A percentile compares a stretch with the other conserved stretches of the same genome.
These are phyloP conservation scores for Rhabdophis nuchalis DNA, from an alignment of 2,797 vertebrate species.

Conservation along the genomic window DNA sequence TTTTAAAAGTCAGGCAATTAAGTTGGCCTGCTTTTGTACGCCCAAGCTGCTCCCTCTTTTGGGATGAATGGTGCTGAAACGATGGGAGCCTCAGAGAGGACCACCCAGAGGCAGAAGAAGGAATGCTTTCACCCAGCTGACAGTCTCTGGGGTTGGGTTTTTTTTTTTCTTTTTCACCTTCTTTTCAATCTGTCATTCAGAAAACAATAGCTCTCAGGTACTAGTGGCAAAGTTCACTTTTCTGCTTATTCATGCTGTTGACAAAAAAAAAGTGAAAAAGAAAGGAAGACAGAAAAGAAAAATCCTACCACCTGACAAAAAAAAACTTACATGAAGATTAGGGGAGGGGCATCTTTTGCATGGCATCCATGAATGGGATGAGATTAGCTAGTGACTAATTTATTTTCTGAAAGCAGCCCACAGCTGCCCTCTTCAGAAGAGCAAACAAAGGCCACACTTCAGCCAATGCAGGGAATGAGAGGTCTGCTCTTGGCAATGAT, in stretches of 20 bases:
- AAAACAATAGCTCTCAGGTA: slow-evolving; percentile 64
- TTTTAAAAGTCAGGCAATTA: slow-evolving; percentile 17
- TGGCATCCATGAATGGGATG: slow-evolving; percentile 5
- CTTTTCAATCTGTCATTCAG: slow-evolving; percentile 60
- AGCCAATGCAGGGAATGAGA: background rate
- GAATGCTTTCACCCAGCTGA: slow-evolving; percentile 67
- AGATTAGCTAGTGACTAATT: slow-evolving; percentile 21
- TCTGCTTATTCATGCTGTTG: slow-evolving; percentile 21
- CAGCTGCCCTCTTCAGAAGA: background rate
- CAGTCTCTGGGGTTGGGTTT: slow-evolving; percentile 58
- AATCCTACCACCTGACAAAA: background rate
- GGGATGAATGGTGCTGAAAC: slow-evolving; percentile 49
- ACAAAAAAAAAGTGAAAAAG: background rate
- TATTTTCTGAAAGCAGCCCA: background rate
- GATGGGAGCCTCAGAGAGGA: slow-evolving; percentile 53
- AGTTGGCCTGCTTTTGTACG: slow-evolving; percentile 2
- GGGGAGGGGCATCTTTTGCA: slow-evolving; percentile 22
- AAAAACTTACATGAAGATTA: background rate
- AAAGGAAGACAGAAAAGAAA: background rate
- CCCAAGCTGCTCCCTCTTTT: background rate
- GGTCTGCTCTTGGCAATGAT: background rate
- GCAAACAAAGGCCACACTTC: slow-evolving; percentile 10
- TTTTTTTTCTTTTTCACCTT: slow-evolving; percentile 34
- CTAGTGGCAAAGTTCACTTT: slow-evolving; percentile 51
- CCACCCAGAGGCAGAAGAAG: slow-evolving; percentile 72